Evolutionary conservation across 2,888 invertebrate genomes (phyloP).

Genomic region (Pandemis cinnamomeana): DNA sequence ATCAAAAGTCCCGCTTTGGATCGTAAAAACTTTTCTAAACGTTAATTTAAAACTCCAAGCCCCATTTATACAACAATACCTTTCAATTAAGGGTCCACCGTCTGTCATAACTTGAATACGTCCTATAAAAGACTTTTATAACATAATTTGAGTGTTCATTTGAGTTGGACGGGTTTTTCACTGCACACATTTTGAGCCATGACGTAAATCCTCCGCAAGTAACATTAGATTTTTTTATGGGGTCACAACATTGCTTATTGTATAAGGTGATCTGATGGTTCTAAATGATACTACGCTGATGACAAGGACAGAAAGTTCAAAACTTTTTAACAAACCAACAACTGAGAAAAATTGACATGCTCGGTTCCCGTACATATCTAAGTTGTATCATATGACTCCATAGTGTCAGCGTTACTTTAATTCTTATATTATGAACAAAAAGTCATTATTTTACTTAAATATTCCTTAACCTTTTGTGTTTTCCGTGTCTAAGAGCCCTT

Average conservation of each 20-base stretch:
- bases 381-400: no score
- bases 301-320: no score
- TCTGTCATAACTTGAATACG: slow-evolving; percentile 37
- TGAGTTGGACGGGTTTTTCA: neutral
- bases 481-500: neutral
- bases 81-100: slow-evolving; percentile 41
- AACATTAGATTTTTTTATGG: no score
- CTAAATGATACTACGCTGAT: no score
- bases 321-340: no score
- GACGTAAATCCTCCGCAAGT: no score
- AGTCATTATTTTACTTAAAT: neutral
- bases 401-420: no score
- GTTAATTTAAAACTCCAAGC: slow-evolving; percentile 8
- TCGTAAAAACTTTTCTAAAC: slow-evolving; percentile 27
- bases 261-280: no score
- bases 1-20: slow-evolving; percentile 31
- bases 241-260: no score
- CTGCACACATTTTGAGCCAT: neutral
- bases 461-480: neutral
- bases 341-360: no score
- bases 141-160: slow-evolving; percentile 34
- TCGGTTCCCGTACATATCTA: no score
- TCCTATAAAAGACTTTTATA: slow-evolving; percentile 38
- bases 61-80: slow-evolving; percentile 27
- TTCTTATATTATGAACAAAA: no score